phyloP scores from a whole-genome alignment of 2,797 vertebrate species.

The Pseudotriccus pelzelni region DNA sequence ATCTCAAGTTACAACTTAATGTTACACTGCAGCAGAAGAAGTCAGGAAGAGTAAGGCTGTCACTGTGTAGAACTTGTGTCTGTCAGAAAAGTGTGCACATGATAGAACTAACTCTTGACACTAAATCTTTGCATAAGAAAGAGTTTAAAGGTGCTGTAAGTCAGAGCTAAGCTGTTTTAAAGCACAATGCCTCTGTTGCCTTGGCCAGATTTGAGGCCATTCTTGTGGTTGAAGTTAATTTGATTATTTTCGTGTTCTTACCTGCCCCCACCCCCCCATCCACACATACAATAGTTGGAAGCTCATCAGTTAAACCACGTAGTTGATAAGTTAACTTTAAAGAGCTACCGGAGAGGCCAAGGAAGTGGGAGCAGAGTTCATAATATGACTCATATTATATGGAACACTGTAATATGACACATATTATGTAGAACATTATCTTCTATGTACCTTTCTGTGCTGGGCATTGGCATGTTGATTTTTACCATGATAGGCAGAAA shows the following conservation, averaged over 20 bases:
- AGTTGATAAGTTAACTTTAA: neutral
- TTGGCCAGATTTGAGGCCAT: neutral
- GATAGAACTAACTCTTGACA: neutral
- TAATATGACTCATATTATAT: neutral
- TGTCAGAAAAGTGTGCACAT: neutral
- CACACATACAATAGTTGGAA: neutral
- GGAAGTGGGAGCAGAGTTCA: neutral
- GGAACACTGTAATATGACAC: neutral
- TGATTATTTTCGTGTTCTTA: neutral
- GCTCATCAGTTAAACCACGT: neutral
- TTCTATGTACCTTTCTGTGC: neutral
- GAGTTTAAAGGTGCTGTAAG: neutral
- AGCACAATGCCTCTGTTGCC: neutral
- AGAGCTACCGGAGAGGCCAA: neutral
- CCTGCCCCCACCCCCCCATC: accelerated
- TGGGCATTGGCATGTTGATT: neutral
- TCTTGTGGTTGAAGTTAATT: neutral
- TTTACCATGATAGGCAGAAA: neutral
- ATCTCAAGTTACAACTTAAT: neutral
- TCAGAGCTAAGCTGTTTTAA: neutral
- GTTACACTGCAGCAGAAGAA: neutral
- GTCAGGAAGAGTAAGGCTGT: neutral
- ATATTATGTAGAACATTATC: neutral
- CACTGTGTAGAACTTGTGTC: neutral
- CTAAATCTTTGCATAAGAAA: neutral